phyloP scores from a whole-genome alignment of 2,888 invertebrate species.

The Euphydryas editha region DNA sequence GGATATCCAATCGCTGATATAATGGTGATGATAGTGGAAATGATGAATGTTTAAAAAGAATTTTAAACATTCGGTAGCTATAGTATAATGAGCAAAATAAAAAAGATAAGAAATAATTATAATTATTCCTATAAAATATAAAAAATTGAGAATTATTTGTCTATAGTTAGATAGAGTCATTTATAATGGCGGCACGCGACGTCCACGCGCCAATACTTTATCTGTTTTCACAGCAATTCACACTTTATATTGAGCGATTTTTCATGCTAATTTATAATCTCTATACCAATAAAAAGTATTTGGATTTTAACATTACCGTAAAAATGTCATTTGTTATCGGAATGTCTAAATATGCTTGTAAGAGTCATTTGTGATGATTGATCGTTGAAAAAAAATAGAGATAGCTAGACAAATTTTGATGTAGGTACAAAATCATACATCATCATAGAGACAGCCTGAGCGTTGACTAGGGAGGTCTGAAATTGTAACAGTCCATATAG shows the following conservation, averaged over 20 bases:
- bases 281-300: conserved; percentile 6
- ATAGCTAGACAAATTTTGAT: no score
- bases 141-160: conserved; percentile 7
- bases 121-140: not conserved
- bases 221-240: conserved; percentile 48
- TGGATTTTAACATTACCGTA: not conserved
- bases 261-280: conserved; percentile 27
- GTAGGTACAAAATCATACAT: no score
- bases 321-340: not conserved
- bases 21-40: no score
- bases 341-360: not conserved
- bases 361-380: not conserved
- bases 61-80: no score
- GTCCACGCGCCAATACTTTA: conserved; percentile 42
- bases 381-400: no score
- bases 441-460: no score
- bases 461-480: no score
- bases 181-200: conserved; percentile 42
- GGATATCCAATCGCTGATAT: no score
- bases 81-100: no score
- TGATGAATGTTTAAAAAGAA: no score
- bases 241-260: conserved; percentile 37
- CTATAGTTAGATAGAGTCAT: conserved; percentile 26
- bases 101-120: no score
- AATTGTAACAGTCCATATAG: no score